Base-by-base conservation (phyloP, 2,797 vertebrate species). In the Scomberomorus guttatus region DNA sequence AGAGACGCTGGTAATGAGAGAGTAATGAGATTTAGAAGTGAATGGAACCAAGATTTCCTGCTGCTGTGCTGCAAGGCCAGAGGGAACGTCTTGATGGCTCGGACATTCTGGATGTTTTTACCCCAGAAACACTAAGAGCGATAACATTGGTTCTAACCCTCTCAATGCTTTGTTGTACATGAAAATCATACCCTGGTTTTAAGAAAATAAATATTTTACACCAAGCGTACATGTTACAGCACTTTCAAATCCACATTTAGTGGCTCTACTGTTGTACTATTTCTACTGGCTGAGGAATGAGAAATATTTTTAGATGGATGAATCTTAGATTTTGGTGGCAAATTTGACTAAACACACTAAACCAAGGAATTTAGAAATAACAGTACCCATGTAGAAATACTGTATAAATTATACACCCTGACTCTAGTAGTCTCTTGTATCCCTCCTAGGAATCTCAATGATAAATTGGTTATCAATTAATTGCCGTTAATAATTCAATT, bases 11-110 rank as follows among this genome's bases (percentile, higher is more conserved):
- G 55, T 37, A 68, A 55, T 59, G 20, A 52, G 15, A 73, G 48
- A 68, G 3, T 72, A 81, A 82, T 77, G 29, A 51, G 4, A 62
- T 66, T 50, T 59, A 32, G 29, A 32, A 32, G 29, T 32, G 29
- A 5, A 5, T 32, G 29, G 29, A 32, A 32, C 29, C 5, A 5
- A 32, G 29, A 32, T 32, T 32, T 32, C 29, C 55, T 75, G 11
- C 55, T 46, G 27, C 32, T 67, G 37, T 11, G 11, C 17, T 37
- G 34, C 39, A 18, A 62, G 4, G 20, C 50, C 48, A 58, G 42
- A 58, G 25, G 27, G 42, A 51, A 25, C 7, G 54, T 48, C 13
- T 61, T 12, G 15, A 32, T 58, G 4, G 20, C 65, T n/a, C 44
- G n/a, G 6, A 48, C 39, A 25, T 13, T 72, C 25, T 64, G 27